Conservation (phyloP, 2,888 invertebrate genomes). For the Eucera pruinosa region DNA sequence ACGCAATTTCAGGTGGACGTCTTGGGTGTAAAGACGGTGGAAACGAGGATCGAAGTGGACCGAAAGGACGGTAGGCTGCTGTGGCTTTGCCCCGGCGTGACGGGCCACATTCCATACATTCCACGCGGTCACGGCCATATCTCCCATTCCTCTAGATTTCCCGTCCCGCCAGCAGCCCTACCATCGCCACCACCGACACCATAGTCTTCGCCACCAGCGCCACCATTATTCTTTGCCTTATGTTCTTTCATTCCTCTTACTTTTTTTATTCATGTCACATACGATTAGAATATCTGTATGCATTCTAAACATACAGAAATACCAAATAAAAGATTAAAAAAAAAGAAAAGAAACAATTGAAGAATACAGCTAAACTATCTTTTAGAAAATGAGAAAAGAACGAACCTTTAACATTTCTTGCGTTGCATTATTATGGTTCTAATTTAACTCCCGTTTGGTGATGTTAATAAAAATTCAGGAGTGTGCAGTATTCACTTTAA, state of each 20-base stretch:
- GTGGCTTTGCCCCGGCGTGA: constrained; percentile 79
- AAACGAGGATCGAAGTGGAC: constrained; percentile 75
- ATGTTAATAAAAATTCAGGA: no score
- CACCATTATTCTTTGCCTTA: constrained; percentile 41
- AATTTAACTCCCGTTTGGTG: no score
- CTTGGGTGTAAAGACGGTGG: constrained; percentile 54
- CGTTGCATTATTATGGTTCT: no score
- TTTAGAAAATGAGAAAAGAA: no score
- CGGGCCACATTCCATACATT: constrained; percentile 83
- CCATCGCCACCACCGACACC: constrained; percentile 52
- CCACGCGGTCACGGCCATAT: constrained; percentile 84
- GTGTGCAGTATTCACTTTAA: no score
- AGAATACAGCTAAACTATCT: no score
- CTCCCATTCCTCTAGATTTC: constrained; percentile 82
- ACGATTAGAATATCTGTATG: no score
- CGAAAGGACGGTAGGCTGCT: constrained; percentile 75
- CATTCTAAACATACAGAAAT: no score
- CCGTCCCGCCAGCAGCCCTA: constrained; percentile 62
- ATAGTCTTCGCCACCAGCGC: constrained; percentile 48
- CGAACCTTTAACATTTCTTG: no score
- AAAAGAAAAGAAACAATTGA: no score
- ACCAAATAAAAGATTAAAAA: no score
- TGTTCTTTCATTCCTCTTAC: constrained; percentile 26
- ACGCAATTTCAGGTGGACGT: constrained; percentile 56
- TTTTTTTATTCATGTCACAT: background rate